phyloP scores from a whole-genome alignment of 2,797 vertebrate genomes.

The Arremon brunneinucha region DNA sequence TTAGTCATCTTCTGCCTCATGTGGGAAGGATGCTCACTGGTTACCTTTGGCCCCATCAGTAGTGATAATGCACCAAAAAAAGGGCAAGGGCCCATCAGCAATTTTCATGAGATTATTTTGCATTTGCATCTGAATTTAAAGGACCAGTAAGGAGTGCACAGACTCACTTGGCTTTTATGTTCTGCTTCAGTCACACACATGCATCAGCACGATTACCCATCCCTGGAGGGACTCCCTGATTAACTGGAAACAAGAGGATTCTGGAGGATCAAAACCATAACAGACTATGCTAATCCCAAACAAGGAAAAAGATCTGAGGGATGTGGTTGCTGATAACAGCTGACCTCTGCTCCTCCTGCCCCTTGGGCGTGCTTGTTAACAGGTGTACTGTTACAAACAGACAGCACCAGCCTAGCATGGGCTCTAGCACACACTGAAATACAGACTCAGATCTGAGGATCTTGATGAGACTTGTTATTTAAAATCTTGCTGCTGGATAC shows the following conservation, averaged over 20 bases:
- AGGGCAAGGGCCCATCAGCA: neutral
- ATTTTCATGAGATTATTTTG: neutral
- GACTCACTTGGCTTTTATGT: neutral
- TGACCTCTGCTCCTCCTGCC: neutral
- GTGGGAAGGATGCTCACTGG: neutral
- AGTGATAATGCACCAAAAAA: rapidly evolving
- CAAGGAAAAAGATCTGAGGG: neutral
- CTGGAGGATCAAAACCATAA: neutral
- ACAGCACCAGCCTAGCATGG: neutral
- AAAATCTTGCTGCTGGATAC: neutral
- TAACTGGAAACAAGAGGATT: constrained; percentile 14
- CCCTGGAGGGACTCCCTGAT: neutral
- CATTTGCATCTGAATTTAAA: neutral
- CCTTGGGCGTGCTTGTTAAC: neutral
- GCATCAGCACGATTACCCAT: neutral
- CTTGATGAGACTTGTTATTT: neutral
- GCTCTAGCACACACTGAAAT: neutral
- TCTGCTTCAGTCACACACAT: neutral
- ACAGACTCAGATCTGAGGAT: neutral
- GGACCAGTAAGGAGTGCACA: neutral
- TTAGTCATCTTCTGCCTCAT: neutral
- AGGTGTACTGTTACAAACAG: neutral
- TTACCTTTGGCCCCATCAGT: neutral
- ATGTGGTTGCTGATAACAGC: neutral
- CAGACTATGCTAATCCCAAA: neutral